Evolutionary conservation across 2,113 vertebrate species (phyloP).

Genomic region (Heterocephalus glaber): DNA sequence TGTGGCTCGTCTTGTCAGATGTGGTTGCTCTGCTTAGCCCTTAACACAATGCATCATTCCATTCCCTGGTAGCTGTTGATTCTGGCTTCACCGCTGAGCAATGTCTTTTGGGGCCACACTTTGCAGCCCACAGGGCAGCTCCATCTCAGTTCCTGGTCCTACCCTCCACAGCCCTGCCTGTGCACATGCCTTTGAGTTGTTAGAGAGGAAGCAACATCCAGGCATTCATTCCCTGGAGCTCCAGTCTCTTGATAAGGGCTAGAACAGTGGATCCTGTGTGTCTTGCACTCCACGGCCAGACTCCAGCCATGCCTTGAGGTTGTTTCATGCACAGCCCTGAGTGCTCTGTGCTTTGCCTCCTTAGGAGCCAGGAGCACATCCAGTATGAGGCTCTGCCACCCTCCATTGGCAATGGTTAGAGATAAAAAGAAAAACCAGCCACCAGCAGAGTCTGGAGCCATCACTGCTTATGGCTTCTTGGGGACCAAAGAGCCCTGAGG

Average conservation of each 20-base stretch:
- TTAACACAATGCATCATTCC: not conserved
- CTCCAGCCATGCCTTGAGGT: slow-evolving; percentile 76
- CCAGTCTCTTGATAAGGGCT: slow-evolving; percentile 58
- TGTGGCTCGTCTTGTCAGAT: not conserved
- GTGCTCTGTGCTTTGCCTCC: slow-evolving; percentile 64
- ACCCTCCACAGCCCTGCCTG: slow-evolving; percentile 52
- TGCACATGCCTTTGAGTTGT: slow-evolving; percentile 35
- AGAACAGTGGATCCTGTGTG: slow-evolving; percentile 76
- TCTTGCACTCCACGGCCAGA: slow-evolving; percentile 77
- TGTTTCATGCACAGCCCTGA: slow-evolving; percentile 73
- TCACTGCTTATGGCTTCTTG: not conserved
- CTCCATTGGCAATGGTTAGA: slow-evolving; percentile 63
- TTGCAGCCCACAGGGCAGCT: not conserved
- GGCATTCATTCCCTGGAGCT: slow-evolving; percentile 76
- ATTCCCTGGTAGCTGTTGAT: not conserved
- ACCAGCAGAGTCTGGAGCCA: not conserved
- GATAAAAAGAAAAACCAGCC: slow-evolving; percentile 28
- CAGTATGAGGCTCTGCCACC: slow-evolving; percentile 73
- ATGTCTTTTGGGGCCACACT: slow-evolving; percentile 5
- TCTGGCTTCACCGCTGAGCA: not conserved
- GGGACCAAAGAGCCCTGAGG: not conserved
- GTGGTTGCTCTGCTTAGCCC: not conserved
- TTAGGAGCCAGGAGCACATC: slow-evolving; percentile 10
- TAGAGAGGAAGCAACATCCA: slow-evolving; percentile 60
- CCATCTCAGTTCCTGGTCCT: slow-evolving; percentile 20